These are phyloP conservation scores for Acestrorhynchus altus DNA, from an alignment of 2,797 vertebrate genomes.

Conservation along the genomic window DNA sequence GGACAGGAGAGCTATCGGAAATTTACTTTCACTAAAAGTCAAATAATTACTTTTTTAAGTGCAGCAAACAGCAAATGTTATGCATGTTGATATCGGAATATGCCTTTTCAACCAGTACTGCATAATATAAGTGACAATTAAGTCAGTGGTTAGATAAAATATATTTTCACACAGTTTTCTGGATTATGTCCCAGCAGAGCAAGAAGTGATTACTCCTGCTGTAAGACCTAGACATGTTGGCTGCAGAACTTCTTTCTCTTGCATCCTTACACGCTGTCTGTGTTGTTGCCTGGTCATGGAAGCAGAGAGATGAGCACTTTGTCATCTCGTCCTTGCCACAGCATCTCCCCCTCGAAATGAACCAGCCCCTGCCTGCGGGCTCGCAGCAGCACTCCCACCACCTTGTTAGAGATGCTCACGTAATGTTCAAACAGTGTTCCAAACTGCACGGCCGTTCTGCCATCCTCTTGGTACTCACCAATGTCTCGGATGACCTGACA, in stretches of 20 bases:
- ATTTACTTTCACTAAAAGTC: too few relatives aligned
- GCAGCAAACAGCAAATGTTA: too few relatives aligned
- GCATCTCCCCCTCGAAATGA: slow-evolving; percentile 90
- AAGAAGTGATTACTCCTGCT: not conserved
- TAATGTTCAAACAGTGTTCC: slow-evolving; percentile 87
- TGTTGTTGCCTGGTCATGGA: slow-evolving; percentile 59
- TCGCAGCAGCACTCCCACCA: slow-evolving; percentile 87
- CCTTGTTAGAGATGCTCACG: slow-evolving; percentile 89
- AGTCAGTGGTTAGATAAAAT: not conserved
- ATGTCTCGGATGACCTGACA: slow-evolving; percentile 81
- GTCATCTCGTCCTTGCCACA: slow-evolving; percentile 93
- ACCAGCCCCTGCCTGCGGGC: slow-evolving; percentile 87
- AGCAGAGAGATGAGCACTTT: slow-evolving; percentile 82
- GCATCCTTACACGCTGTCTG: not conserved
- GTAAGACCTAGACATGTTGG: not conserved
- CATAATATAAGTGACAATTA: too few relatives aligned
- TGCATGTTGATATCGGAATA: too few relatives aligned
- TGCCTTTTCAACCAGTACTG: too few relatives aligned
- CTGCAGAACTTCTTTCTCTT: not conserved
- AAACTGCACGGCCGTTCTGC: slow-evolving; percentile 77
- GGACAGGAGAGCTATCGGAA: too few relatives aligned
- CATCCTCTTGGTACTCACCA: slow-evolving; percentile 72
- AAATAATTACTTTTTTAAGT: too few relatives aligned
- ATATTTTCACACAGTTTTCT: not conserved
- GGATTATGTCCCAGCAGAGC: not conserved